phyloP scores from a whole-genome alignment of 2,113 vertebrate species.

The Gadus macrocephalus region DNA sequence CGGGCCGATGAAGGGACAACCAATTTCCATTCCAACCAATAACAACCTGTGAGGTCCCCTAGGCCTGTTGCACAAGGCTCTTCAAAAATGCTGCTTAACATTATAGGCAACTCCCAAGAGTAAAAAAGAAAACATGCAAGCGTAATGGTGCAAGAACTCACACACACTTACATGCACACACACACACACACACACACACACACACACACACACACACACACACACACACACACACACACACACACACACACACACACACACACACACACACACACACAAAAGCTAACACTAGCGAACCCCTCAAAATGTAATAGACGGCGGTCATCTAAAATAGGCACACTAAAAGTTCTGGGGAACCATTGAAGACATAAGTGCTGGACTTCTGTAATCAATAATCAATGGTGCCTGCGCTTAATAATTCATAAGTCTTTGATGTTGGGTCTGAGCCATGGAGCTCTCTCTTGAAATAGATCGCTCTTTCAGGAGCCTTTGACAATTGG shows the following conservation, averaged over 20 bases:
- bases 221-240: neutral
- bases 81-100: too few relatives aligned
- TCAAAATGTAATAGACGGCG: conserved; percentile 1
- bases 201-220: conserved; percentile 2
- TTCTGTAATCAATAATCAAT: conserved; percentile 70
- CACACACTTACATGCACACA: too few relatives aligned
- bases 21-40: too few relatives aligned
- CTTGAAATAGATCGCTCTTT: conserved; percentile 51
- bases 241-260: conserved; percentile 1
- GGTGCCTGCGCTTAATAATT: conserved; percentile 57
- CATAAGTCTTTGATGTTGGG: conserved; percentile 44
- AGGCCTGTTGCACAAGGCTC: too few relatives aligned
- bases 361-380: conserved; percentile 22
- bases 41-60: too few relatives aligned
- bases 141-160: too few relatives aligned
- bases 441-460: conserved; percentile 24
- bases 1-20: too few relatives aligned
- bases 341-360: conserved; percentile 21
- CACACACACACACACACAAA: conserved; percentile 2
- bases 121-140: too few relatives aligned
- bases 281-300: neutral
- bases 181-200: neutral
- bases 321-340: conserved; percentile 28
- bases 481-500: conserved; percentile 38
- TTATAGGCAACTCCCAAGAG: too few relatives aligned